phyloP scores from a whole-genome alignment of 2,888 invertebrate genomes.

The Clistopyga incitator region DNA sequence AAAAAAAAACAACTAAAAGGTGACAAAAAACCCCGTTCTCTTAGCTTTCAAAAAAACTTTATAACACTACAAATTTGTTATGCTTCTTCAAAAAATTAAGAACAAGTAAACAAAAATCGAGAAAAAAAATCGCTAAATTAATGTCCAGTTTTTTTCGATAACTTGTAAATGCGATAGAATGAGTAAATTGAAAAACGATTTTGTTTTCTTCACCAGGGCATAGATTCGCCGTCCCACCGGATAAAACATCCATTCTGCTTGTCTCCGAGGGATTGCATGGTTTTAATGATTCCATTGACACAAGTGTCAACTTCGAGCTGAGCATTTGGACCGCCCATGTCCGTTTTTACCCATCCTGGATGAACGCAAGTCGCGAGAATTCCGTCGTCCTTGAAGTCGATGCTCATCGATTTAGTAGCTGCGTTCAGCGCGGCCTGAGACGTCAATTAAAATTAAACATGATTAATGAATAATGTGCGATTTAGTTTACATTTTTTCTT shows the following conservation, averaged over 20 bases:
- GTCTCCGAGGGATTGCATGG: slow-evolving; percentile 87
- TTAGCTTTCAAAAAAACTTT: no score
- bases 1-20: no score
- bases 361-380: slow-evolving; percentile 92
- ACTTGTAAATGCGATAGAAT: not conserved
- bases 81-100: no score
- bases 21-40: no score
- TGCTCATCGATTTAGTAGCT: slow-evolving; percentile 93
- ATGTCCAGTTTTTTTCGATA: not conserved
- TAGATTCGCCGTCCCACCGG: slow-evolving; percentile 90
- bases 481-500: not conserved
- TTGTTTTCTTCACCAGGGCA: slow-evolving; percentile 88
- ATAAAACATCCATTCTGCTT: slow-evolving; percentile 91
- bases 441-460: slow-evolving; percentile 16
- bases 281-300: slow-evolving; percentile 88
- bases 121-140: not conserved
- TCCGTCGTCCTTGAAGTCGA: slow-evolving; percentile 91
- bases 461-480: not conserved
- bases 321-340: slow-evolving; percentile 94
- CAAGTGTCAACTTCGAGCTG: slow-evolving; percentile 90
- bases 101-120: not conserved
- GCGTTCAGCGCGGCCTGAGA: slow-evolving; percentile 93
- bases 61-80: no score
- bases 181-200: not conserved
- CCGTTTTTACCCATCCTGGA: slow-evolving; percentile 97